Conservation (phyloP, 1,140 invertebrate genomes). For the Dendroctonus ponderosae region DNA sequence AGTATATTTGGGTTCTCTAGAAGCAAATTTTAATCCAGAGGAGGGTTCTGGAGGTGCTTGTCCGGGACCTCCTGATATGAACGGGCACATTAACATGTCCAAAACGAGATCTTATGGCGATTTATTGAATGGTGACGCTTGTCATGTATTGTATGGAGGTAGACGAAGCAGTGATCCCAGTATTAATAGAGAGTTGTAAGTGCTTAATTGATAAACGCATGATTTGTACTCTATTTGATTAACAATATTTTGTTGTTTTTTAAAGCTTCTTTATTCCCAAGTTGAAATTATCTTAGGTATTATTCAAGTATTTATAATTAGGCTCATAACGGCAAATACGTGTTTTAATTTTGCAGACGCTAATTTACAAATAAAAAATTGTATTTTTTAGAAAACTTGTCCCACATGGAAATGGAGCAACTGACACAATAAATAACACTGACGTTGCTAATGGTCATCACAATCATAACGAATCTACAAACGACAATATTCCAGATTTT, state of each 20-base stretch:
- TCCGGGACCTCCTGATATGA: constrained; percentile 40
- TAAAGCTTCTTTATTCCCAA: no score
- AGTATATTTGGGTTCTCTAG: constrained; percentile 72
- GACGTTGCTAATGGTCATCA: neutral
- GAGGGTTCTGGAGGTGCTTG: constrained; percentile 35
- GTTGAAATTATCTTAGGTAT: no score
- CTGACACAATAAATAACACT: neutral
- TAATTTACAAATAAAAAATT: neutral
- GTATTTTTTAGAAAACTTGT: constrained; percentile 13
- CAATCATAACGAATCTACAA: neutral
- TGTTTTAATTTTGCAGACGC: no score
- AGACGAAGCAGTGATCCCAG: constrained; percentile 82
- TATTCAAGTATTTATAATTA: no score
- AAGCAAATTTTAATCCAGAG: constrained; percentile 47
- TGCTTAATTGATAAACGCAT: constrained; percentile 6
- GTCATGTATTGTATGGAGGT: constrained; percentile 45
- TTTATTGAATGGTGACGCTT: constrained; percentile 57
- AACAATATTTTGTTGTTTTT: neutral
- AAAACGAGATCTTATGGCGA: constrained; percentile 82
- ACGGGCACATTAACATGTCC: constrained; percentile 54
- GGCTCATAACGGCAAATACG: no score
- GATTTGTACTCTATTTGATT: no score
- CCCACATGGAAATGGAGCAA: neutral
- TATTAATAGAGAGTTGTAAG: constrained; percentile 62
- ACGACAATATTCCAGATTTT: constrained; percentile 30